Base-by-base conservation (phyloP, 2,797 vertebrate genomes). In the Pseudotriccus pelzelni region DNA sequence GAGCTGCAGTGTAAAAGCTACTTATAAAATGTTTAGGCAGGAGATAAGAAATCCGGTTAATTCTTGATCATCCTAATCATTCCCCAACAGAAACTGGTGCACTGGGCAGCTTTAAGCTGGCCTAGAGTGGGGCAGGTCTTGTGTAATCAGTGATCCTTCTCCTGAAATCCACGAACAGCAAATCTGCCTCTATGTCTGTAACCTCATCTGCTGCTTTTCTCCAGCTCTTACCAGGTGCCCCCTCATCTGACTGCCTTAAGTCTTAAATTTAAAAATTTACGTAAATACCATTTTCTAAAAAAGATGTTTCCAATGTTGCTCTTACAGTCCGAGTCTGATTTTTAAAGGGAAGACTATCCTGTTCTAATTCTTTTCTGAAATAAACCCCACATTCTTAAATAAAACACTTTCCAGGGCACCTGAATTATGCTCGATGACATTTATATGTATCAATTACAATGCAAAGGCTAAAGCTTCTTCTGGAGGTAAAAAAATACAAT, bases 301-400 rank as follows among this genome's bases (percentile, higher is more conserved):
- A 62, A n/a, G n/a, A 75, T 25, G 1, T 21, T 62, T 36, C 37
- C 24, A 17, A 34, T 14, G 27, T 24, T 43, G 10, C 6, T 25
- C 15, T 63, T 43, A 3, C 0, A 5, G 13, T 78, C 37, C 19
- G 10, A 62, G 21, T 10, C 20, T 0, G 2, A 7, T n/a, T 69
- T 52, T 58, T 53, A 52, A 55, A 67, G 39, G 12, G 27, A 69
- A 44, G 25, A 21, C 11, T 56, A 3, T 34, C 7, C 4, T 37
- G 10, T 72, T 85, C 27, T 50, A 55, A 36, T 43, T 59, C 30
- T 74, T 81, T 53, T 8, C 36, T 58, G 14, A 74, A 70, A 63
- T 41, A n/a, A 76, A 44, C 66, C 44, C 46, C 2, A 1, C 0
- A 0, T 44, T 50, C 46, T 70, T 44, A n/a, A 41, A 14, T 12